These are phyloP conservation scores for Pagrus major DNA, from an alignment of 2,113 vertebrate genomes.

Conservation along the genomic window DNA sequence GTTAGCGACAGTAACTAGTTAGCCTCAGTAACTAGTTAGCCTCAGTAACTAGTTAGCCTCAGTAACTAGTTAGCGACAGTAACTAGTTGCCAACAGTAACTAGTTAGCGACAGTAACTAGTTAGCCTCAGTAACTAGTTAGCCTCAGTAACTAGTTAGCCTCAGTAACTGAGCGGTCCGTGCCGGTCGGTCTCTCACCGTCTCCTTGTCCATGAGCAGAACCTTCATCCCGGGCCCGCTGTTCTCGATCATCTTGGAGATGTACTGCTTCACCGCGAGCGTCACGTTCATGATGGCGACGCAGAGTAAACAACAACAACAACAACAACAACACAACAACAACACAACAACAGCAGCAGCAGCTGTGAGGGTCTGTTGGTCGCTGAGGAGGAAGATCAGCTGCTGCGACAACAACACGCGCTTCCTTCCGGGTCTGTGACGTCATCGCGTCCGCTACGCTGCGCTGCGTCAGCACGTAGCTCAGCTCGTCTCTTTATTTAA, in stretches of 20 bases:
- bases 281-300: conserved; percentile 90
- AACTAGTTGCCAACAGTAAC: background rate
- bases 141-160: too few relatives aligned
- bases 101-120: too few relatives aligned
- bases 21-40: too few relatives aligned
- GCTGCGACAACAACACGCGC: conserved; percentile 12
- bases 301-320: background rate
- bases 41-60: too few relatives aligned
- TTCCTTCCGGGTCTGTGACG: conserved; percentile 47
- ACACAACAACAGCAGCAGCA: background rate
- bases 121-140: too few relatives aligned
- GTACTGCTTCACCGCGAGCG: conserved; percentile 95
- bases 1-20: background rate
- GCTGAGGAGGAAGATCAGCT: background rate
- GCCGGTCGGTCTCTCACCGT: conserved; percentile 85
- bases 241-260: conserved; percentile 96
- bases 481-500: too few relatives aligned
- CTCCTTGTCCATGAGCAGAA: conserved; percentile 96
- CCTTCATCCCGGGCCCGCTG: conserved; percentile 97
- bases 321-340: background rate
- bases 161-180: background rate
- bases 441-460: background rate
- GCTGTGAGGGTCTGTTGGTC: background rate
- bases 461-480: background rate
- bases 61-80: too few relatives aligned